Evolutionary conservation across 2,113 vertebrate genomes (phyloP), one percentile per base, ranked within the genome.

Genomic region (Charadrius vociferus): DNA sequence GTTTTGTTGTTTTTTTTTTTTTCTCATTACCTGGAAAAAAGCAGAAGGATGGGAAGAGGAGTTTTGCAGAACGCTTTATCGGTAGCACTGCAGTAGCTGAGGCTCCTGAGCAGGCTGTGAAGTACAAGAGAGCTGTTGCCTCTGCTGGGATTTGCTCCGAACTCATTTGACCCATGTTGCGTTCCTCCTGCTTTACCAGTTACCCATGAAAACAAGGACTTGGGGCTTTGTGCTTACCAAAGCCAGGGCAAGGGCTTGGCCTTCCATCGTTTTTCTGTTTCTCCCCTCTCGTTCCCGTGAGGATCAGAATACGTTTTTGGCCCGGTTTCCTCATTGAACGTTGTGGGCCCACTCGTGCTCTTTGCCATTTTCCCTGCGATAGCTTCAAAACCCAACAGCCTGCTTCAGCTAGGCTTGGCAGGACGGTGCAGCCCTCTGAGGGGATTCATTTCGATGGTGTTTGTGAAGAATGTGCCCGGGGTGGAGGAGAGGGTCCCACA

Each of bases 401-500:
- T 73, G 11, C 79, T 87, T 78, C 65, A 59, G 7, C 16, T 22
- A 67, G 59, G 12, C 30, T 67, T 73, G 49, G 34, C 37, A 49
- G 26, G 36, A 55, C 29, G 39, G 9, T n/a, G 10, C 53, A 83
- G 39, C 14, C 19, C 34, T 73, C 2, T 0, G 3, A 73, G 12
- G 19, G 7, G 19, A 20, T 62, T 47, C 0, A 3, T 61, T 95
- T 79, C 18, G 12, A 0, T 1, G 7, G 24, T 6, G 5, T 52
- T 36, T 68, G 9, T 15, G 32, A 58, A 8, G 4, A 67, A 12
- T 7, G 8, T 19, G 29, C 3, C 4, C 17, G 39, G 66, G 23
- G 62, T 5, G 27, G 36, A 34, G 20, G 23, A 45, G 39, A 50
- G 19, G 49, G 14, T 34, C 14, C 27, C 3, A 0, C 0, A 2